Evolutionary conservation across 2,797 vertebrate genomes (phyloP), one percentile per base, ranked within the genome.

Genomic region (Rhinichthys osculus): DNA sequence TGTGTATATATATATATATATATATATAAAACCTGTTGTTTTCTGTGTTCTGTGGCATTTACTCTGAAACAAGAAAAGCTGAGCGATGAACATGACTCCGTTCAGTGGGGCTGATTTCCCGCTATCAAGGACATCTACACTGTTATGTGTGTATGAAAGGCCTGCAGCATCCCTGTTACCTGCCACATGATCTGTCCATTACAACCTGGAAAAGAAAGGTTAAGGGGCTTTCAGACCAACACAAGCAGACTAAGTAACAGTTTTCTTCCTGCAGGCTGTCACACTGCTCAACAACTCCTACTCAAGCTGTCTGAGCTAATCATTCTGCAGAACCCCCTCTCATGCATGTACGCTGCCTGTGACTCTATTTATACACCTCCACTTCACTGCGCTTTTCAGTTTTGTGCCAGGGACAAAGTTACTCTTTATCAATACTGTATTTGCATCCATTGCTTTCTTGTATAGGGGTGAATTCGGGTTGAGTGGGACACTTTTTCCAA

Each of bases 211-310:
- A 47, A 47, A 82, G 66, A 66, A 54, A 52, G 73, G 83, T 84
- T 70, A 57, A 78, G 73, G 64, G 62, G 47, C 16, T 84, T 84
- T 77, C 35, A 69, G 83, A 11, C 72, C 73, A 69, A 69, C 54
- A 84, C 62, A 84, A 84, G 72, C 47, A 78, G 33, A 27, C 47
- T 44, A 70, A 78, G 47, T 57, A 69, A 67, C 59, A 70, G 73
- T 78, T 84, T 78, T 70, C 35, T 66, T 78, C 73, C 82, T 67
- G 47, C 44, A 78, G 82, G 82, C 82, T 78, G 82, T 84, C 82
- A 84, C n/a, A 84, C 62, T 33, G 23, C 62, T 84, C 64, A 78
- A 67, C 82, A 76, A 69, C 82, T 84, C 47, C 74, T 84, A 76
- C 72, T 50, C 47, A 35, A 78, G n/a, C 83, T 78, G 73, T 84